Base-by-base conservation (phyloP, 2,113 vertebrate genomes). In the Vimba vimba region DNA sequence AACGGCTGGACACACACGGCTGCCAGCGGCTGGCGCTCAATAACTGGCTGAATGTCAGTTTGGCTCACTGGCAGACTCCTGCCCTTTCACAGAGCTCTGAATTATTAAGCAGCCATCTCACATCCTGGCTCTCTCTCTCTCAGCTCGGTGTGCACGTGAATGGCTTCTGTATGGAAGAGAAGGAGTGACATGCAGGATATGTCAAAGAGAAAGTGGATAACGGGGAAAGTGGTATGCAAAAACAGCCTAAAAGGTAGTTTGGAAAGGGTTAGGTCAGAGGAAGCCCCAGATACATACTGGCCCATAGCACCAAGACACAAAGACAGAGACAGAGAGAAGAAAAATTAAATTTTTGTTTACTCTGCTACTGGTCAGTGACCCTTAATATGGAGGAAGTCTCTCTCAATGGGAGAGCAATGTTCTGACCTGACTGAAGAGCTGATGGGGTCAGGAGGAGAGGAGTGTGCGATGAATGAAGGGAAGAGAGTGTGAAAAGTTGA, bases 71-170 rank as follows among this genome's bases (percentile, higher is more conserved):
- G 90, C 86, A 85, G 89, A 92, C 91, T 89, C 90, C 90, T 95
- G 94, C 94, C 94, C 94, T 95, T 95, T 95, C 68, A 91, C 88
- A 91, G 90, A 89, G 89, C 92, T 92, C 93, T 95, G 94, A 95
- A 95, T 95, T 94, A 95, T 95, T 95, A 93, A 95, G 93, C 90
- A 91, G 85, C 88, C 88, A 89, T 91, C 92, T 94, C 85, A 92
- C 92, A 93, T 93, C 92, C 93, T 92, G 89, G 90, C 87, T 62
- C 60, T 82, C 87, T 82, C 66, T 89, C 91, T 92, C 82, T 83
- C 85, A 78, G 77, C 60, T 19, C 74, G 10, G 78, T 45, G 82
- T 50, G 81, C 76, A 82, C 39, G 27, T 69, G 88, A 88, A 85
- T 87, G 82, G 85, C 89, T 86, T 91, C 89, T 87, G 89, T 59